Percentiles rank a stretch among this genome's conserved stretches.
Evolutionary conservation across 1,140 invertebrate genomes (phyloP).

Genomic region (Pseudomyrmex flavicornis): DNA sequence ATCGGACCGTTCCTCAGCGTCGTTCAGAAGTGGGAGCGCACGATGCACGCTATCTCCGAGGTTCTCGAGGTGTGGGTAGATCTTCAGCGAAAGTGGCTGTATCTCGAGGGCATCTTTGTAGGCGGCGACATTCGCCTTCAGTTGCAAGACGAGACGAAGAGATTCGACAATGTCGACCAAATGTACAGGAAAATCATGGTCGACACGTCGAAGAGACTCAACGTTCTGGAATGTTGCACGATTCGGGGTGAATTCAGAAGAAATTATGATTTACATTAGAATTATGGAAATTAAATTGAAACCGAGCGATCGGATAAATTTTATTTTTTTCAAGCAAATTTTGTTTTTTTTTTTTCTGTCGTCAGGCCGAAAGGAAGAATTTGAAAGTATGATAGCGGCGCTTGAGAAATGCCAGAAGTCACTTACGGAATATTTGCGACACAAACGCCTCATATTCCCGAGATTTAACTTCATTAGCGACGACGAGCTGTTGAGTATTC

Average conservation of each 20-base stretch:
- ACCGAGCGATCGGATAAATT: neutral
- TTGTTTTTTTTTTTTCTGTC: neutral
- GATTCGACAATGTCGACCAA: conserved; percentile 95
- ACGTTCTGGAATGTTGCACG: conserved; percentile 92
- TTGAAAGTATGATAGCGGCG: conserved; percentile 89
- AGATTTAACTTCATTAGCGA: conserved; percentile 97
- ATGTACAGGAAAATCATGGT: conserved; percentile 93
- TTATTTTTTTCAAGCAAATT: too few relatives aligned
- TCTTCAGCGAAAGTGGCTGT: conserved; percentile 95
- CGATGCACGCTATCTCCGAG: conserved; percentile 92
- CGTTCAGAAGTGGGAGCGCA: conserved; percentile 94
- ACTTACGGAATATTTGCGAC: conserved; percentile 94
- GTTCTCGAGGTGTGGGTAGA: conserved; percentile 94
- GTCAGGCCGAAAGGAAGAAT: conserved; percentile 90
- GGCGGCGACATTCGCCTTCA: conserved; percentile 94
- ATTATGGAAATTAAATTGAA: conserved; percentile 11
- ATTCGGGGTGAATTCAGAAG: conserved; percentile 81
- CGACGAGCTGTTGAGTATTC: conserved; percentile 94
- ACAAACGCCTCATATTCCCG: conserved; percentile 94
- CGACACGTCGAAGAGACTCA: conserved; percentile 91
- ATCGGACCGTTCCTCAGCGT: conserved; percentile 93
- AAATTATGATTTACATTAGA: conserved; percentile 30
- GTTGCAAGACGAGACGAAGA: conserved; percentile 93
- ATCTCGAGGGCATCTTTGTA: conserved; percentile 96
- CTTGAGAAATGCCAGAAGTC: conserved; percentile 96